phyloP scores from a whole-genome alignment of 2,797 vertebrate genomes.

The Thalassophryne amazonica region DNA sequence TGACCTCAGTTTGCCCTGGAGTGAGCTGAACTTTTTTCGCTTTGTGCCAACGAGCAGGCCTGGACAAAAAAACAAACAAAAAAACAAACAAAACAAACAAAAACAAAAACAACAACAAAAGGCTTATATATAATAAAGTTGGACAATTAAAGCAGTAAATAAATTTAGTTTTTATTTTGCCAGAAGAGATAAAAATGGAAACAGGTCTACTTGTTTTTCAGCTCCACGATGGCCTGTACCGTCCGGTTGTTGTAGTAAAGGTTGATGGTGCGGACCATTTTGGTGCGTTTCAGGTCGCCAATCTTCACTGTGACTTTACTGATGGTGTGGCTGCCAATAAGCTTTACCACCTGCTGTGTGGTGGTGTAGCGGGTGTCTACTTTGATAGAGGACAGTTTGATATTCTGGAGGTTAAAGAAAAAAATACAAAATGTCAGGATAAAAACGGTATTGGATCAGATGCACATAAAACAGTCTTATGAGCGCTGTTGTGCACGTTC shows the following conservation, averaged over 20 bases:
- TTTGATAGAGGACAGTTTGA: slow-evolving; percentile 99
- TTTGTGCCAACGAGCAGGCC: slow-evolving; percentile 98
- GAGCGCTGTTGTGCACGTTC: too few relatives aligned
- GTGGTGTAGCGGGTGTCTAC: slow-evolving; percentile 99
- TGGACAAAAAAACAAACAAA: too few relatives aligned
- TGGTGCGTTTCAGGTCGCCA: slow-evolving; percentile 95
- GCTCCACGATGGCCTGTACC: slow-evolving; percentile 96
- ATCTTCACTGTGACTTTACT: slow-evolving; percentile 99
- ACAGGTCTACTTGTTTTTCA: slow-evolving; percentile 94
- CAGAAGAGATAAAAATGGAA: too few relatives aligned
- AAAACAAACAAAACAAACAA: too few relatives aligned
- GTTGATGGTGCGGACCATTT: slow-evolving; percentile 98
- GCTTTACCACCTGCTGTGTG: slow-evolving; percentile 98
- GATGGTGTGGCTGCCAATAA: slow-evolving; percentile 98
- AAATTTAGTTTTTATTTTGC: too few relatives aligned
- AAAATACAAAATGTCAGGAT: background rate
- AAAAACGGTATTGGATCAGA: background rate
- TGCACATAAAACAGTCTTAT: too few relatives aligned
- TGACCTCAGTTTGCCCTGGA: slow-evolving; percentile 96
- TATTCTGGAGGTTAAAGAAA: slow-evolving; percentile 81
- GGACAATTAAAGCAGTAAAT: too few relatives aligned
- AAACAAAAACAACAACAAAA: background rate
- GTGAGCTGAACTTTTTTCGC: slow-evolving; percentile 97
- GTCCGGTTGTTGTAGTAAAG: slow-evolving; percentile 99
- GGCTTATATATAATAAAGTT: too few relatives aligned